Conservation (phyloP, 2,888 invertebrate species). For the Platycnemis pennipes region DNA sequence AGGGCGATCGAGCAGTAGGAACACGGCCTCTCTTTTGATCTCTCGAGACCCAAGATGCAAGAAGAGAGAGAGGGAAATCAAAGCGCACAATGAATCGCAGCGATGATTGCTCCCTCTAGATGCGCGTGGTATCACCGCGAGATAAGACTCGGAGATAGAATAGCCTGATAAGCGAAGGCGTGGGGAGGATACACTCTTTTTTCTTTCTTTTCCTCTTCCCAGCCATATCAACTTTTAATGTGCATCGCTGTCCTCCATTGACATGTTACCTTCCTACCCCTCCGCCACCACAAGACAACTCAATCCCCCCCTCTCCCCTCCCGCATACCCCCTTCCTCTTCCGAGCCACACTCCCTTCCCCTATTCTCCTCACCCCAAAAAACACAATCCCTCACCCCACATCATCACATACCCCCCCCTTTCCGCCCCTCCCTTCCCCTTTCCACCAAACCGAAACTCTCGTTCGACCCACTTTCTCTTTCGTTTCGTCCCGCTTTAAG, state of each 20-base stretch:
- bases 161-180: neutral
- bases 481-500: slow-evolving; percentile 61
- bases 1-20: neutral
- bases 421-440: neutral
- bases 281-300: neutral
- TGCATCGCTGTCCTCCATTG: neutral
- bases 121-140: neutral
- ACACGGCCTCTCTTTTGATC: neutral
- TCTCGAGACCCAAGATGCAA: neutral
- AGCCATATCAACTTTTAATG: neutral
- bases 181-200: neutral
- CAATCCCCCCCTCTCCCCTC: neutral
- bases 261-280: neutral
- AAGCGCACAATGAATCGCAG: neutral
- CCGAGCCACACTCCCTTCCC: too few relatives aligned
- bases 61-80: neutral
- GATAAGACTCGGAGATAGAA: slow-evolving; percentile 1
- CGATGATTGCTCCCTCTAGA: neutral
- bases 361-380: too few relatives aligned
- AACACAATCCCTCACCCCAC: too few relatives aligned
- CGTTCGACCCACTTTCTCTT: slow-evolving; percentile 67
- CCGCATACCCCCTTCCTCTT: neutral
- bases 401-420: too few relatives aligned
- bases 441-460: slow-evolving; percentile 19
- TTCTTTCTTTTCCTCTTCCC: neutral